Evolutionary conservation across 1,140 invertebrate species (phyloP).

Genomic region (Anthonomus grandis): DNA sequence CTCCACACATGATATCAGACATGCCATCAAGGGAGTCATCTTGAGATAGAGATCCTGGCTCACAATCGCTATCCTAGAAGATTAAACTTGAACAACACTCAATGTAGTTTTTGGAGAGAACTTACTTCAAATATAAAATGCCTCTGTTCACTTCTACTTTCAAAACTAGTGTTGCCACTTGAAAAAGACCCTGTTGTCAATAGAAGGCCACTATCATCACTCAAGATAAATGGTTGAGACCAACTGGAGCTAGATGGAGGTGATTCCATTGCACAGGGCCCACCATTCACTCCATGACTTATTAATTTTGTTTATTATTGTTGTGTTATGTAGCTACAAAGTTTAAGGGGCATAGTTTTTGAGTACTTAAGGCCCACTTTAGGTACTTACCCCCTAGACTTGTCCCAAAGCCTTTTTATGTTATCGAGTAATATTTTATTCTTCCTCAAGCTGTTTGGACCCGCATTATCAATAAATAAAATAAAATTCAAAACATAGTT

Average conservation of each 20-base stretch:
- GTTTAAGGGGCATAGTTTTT: background rate
- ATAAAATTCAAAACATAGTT: background rate
- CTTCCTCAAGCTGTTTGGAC: background rate
- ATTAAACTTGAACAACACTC: slow-evolving; percentile 1
- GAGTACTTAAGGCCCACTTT: background rate
- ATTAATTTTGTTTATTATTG: background rate
- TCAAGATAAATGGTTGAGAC: slow-evolving; percentile 57
- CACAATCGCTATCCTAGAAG: slow-evolving; percentile 65
- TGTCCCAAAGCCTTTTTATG: background rate
- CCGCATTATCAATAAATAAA: background rate
- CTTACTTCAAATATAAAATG: slow-evolving; percentile 57
- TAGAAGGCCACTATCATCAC: slow-evolving; percentile 61
- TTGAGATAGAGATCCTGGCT: slow-evolving; percentile 61
- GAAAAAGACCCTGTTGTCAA: slow-evolving; percentile 62
- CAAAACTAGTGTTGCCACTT: slow-evolving; percentile 54
- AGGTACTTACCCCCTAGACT: background rate
- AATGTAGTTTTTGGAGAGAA: background rate
- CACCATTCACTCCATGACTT: too few species aligned
- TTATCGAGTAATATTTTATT: background rate
- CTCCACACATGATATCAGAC: slow-evolving; percentile 67
- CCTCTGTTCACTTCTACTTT: slow-evolving; percentile 53
- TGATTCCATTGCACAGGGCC: slow-evolving; percentile 52
- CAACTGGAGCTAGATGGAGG: slow-evolving; percentile 58
- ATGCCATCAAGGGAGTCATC: slow-evolving; percentile 63
- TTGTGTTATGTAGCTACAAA: background rate